Conservation (phyloP, 1,140 invertebrate genomes). For the Batillaria attramentaria region DNA sequence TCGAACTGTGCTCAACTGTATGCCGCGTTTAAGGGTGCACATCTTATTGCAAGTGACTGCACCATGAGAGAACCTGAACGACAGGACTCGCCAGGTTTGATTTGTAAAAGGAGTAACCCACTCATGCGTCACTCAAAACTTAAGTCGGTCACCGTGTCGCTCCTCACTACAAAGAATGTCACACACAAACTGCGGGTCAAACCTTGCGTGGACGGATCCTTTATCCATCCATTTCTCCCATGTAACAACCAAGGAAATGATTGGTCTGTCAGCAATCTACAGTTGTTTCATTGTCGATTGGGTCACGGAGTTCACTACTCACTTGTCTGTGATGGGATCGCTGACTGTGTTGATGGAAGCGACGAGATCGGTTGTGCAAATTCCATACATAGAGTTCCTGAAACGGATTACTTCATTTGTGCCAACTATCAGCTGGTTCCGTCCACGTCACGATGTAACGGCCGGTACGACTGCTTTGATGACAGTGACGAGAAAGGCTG, state of each 20-base stretch:
- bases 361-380: slow-evolving; percentile 29
- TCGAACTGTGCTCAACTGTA: slow-evolving; percentile 1
- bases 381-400: background rate
- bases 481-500: slow-evolving; percentile 36
- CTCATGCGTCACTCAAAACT: background rate
- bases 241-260: background rate
- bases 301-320: slow-evolving; percentile 15
- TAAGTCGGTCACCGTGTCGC: background rate
- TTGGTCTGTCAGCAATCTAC: background rate
- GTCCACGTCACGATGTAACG: slow-evolving; percentile 18
- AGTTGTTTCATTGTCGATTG: background rate
- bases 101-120: background rate
- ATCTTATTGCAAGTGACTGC: background rate
- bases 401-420: slow-evolving; percentile 1
- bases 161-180: background rate
- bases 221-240: slow-evolving; percentile 10
- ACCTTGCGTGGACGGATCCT: background rate
- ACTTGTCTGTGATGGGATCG: slow-evolving; percentile 34
- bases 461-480: slow-evolving; percentile 31
- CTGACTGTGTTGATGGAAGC: slow-evolving; percentile 28
- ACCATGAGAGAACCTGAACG: no score
- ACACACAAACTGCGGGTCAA: background rate
- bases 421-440: slow-evolving; percentile 15
- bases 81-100: background rate
- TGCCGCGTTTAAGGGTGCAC: background rate